Percentiles rank a stretch among this genome's conserved stretches.
Conservation (phyloP, 2,797 vertebrate genomes). For the Sebastes steindachneri region DNA sequence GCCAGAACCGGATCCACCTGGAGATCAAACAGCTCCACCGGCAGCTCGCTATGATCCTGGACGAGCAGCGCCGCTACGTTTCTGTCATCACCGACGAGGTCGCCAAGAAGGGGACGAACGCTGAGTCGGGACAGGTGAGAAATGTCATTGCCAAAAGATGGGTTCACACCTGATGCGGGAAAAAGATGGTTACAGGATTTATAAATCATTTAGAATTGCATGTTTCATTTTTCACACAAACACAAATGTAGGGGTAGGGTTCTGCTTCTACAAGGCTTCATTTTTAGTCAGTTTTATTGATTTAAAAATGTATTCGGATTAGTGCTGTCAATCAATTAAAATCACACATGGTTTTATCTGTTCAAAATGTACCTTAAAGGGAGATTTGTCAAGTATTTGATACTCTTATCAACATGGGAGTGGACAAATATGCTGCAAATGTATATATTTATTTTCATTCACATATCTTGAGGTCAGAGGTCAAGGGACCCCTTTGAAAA, state of each 20-base stretch:
- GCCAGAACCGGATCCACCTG: conserved; percentile 95
- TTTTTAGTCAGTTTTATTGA: not conserved
- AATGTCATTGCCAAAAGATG: not conserved
- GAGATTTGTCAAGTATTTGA: too few species aligned
- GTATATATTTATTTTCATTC: too few species aligned
- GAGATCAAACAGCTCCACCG: conserved; percentile 97
- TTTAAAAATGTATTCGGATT: not conserved
- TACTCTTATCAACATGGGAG: too few species aligned
- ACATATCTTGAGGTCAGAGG: too few species aligned
- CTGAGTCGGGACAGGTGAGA: conserved; percentile 86
- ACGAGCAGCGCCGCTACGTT: conserved; percentile 95
- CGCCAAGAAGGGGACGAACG: conserved; percentile 80
- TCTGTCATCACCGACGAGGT: conserved; percentile 90
- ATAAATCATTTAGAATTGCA: not conserved
- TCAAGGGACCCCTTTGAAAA: too few species aligned
- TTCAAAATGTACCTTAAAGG: too few species aligned
- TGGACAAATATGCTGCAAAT: too few species aligned
- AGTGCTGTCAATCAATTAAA: too few species aligned
- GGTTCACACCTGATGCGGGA: not conserved
- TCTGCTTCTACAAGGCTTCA: not conserved
- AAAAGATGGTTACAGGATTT: not conserved
- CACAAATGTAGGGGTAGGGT: not conserved
- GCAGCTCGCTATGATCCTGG: conserved; percentile 95
- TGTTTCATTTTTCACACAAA: not conserved
- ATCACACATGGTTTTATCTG: too few species aligned